These are phyloP conservation scores for Petrocephalus zakoni DNA, from an alignment of 2,113 vertebrate genomes.

Conservation along the genomic window DNA sequence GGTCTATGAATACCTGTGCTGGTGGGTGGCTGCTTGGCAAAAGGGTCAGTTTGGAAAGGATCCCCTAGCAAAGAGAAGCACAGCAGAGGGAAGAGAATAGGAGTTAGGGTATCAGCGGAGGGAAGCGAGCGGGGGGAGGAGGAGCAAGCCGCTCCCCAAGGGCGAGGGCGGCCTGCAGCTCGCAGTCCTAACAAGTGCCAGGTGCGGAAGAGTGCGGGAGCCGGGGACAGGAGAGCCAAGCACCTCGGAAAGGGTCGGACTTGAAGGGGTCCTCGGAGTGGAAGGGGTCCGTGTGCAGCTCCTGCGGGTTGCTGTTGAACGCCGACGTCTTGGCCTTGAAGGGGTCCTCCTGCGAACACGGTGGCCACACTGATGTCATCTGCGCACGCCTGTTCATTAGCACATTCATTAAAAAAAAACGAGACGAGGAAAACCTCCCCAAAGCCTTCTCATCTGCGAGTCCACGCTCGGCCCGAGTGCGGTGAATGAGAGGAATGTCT, in stretches of 20 bases:
- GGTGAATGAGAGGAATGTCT: background rate
- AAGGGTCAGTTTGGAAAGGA: constrained; percentile 89
- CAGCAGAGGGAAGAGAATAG: constrained; percentile 25
- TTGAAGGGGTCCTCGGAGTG: constrained; percentile 93
- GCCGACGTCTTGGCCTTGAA: constrained; percentile 84
- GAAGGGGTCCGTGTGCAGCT: constrained; percentile 83
- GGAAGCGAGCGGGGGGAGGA: background rate
- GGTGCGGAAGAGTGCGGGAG: background rate
- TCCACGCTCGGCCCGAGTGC: background rate
- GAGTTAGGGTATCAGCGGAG: constrained; percentile 6
- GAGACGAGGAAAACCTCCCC: background rate
- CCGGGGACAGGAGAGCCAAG: constrained; percentile 7
- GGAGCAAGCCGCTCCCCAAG: background rate
- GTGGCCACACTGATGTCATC: constrained; percentile 6
- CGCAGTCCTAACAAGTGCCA: background rate
- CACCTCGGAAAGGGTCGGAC: constrained; percentile 89
- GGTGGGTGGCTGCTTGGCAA: constrained; percentile 73
- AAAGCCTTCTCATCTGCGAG: background rate
- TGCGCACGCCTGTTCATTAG: background rate
- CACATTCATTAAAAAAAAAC: too few species aligned
- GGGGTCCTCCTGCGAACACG: constrained; percentile 75
- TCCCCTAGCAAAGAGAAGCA: constrained; percentile 62
- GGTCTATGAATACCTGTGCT: constrained; percentile 64
- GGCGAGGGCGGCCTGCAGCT: background rate
- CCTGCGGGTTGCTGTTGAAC: constrained; percentile 74